Evolutionary conservation across 2,888 invertebrate species (phyloP), one percentile per base, ranked within the genome.

Genomic region (Plagodis dolabraria): DNA sequence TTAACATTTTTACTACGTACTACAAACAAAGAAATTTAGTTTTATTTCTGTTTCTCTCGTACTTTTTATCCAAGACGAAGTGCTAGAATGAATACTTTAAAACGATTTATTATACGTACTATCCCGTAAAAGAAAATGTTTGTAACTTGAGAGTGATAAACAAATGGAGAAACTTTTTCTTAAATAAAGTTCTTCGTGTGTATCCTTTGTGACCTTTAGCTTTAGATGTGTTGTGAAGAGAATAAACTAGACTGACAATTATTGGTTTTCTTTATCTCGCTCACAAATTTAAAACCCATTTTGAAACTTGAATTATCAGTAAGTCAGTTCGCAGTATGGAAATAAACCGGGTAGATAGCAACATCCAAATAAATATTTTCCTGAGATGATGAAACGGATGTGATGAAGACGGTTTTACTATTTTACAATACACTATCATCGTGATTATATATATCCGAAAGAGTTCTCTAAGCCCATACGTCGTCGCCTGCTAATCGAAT

Each of bases 121-220:
- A 70, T 73, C 71, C 65, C 67, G 68, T 59, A 70, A 72, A 74
- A 72, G 65, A 70, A 73, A 75, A 71, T 69, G 72, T 77, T 75
- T 63, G 62, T 57, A 70, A 64, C 69, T 68, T 64, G 57, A 69
- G 64, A 71, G 64, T 46, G 73, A 78, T 77, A 79, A 76, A 80
- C 69, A 77, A 80, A 79, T 76, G 76, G 70, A 65, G 56, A 57
- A 73, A 75, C 70, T 79, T 77, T 72, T 65, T 59, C 62, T 65
- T 57, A 74, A 79, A 75, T 75, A 79, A 76, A 74, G 66, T 72
- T 75, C 63, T 63, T 65, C 53, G 64, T 72, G 69, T 63, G 67
- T 73, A 71, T 72, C 64, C 72, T 74, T 71, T 53, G 59, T 61
- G 54, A 67, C 42, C 55, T 64, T 62, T 57, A 47, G 53, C 47